Base-by-base conservation (phyloP, 2,888 invertebrate genomes). In the Euclidia mi region DNA sequence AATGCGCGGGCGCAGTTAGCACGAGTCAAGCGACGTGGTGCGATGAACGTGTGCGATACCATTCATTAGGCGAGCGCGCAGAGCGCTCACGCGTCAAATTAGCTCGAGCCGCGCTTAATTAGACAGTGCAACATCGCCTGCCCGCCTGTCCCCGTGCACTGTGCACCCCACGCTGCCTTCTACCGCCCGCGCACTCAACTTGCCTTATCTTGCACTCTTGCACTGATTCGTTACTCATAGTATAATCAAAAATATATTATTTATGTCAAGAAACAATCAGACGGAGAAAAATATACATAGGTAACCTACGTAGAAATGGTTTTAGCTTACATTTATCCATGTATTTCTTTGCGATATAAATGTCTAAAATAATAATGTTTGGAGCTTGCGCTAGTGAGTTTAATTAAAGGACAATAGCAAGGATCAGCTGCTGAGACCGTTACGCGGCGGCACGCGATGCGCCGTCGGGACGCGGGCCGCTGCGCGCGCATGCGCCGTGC, bases 41-140 rank as follows among this genome's bases (percentile, higher is more conserved):
- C 85, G 94, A 94, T 94, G 90, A 88, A 92, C 92, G 94, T 93
- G 92, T 93, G 90, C 90, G 94, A 94, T 94, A 94, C 88, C 85
- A 92, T 94, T 94, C 94, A 94, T 94, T 94, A 94, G 88, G 85
- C 87, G 85, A 84, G 81, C 79, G 82, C 77, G 80, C 81, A 79
- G 81, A 78, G 81, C 78, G 81, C 87, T 85, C 89, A 80, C 87
- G 92, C 90, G 92, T 94, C 94, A 93, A 94, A 94, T 94, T 94
- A 94, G 92, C 86, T 81, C 79, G 77, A 81, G 77, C 85, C 82
- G 85, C 85, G 85, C 83, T 90, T 94, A 94, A 94, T 94, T 94
- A 94, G 92, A 90, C 89, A 83, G 84, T 74, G 84, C 71, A 61
- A 71, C 70, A 75, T 66, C 69, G 73, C 63, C 70, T 45, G 70